Evolutionary conservation across 1,140 invertebrate species (phyloP), one percentile per base, ranked within the genome.

Genomic region (Diabrotica undecimpunctata): DNA sequence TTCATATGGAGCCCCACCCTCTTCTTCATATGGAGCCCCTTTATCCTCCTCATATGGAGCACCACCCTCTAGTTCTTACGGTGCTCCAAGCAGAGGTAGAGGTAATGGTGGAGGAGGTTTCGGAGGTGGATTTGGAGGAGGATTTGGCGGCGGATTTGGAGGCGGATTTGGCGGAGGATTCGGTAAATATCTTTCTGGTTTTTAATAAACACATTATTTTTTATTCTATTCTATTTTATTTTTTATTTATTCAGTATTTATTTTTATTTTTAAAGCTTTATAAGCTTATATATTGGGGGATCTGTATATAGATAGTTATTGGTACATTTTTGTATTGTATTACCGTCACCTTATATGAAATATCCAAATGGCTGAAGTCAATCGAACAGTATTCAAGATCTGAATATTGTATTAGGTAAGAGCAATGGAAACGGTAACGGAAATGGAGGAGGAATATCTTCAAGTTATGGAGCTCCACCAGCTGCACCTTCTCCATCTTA

Each of bases 51-150:
- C 66, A 12, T 75, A 73, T 70, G 76, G 57, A 68, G 75, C 81
- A 57, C 74, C 77, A 38, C 81, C 82, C 13, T 81, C 80, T 0
- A 76, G 75, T 6, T 75, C 70, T 12, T 82, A 82, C 61, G 79
- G 78, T 46, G 75, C 79, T 36, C 78, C 79, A 35, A 61, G n/a
- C 52, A 63, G 50, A n/a, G 65, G 56, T 38, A 58, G 39, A n/a
- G 41, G 58, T 39, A 66, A 66, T n/a, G 41, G 58, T 5, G 46
- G 46, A 38, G 38, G 37, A 35, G 78, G 64, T n/a, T 70, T 73
- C 50, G 69, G 73, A 12, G 70, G 67, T 14, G 63, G 66, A 55
- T 14, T 41, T 35, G 53, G 59, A 39, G 10, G 53, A 79, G n/a
- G 80, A 83, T 7, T 78, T 46, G 41, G 41, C 3, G 41, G 41